phyloP scores from a whole-genome alignment of 2,888 invertebrate genomes.

The Catocala sponsa region DNA sequence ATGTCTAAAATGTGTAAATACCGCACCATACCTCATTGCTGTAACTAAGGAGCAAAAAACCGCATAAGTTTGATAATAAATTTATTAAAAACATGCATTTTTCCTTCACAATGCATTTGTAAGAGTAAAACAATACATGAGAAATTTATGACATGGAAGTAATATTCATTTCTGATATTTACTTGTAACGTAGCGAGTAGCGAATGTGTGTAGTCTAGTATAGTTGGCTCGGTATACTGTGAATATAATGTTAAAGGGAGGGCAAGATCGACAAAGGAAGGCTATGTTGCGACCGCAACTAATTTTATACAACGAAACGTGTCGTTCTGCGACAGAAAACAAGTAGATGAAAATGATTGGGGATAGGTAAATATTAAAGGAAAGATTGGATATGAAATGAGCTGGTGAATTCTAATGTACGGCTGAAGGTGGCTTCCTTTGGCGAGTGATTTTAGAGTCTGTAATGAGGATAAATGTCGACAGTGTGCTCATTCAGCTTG shows the following conservation, averaged over 20 bases:
- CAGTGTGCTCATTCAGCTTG: too few species aligned
- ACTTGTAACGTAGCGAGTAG: conserved; percentile 61
- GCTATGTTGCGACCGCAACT: conserved; percentile 37
- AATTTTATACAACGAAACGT: conserved; percentile 67
- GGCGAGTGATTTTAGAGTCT: too few species aligned
- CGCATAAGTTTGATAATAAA: conserved; percentile 18
- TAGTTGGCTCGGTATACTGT: conserved; percentile 58
- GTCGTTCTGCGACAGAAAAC: conserved; percentile 38
- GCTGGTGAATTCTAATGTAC: too few species aligned
- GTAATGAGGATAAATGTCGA: too few species aligned
- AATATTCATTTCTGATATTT: conserved; percentile 57
- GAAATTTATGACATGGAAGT: conserved; percentile 54
- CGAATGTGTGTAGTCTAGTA: conserved; percentile 60
- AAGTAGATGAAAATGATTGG: conserved; percentile 20
- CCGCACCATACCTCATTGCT: conserved; percentile 75
- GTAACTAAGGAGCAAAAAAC: conserved; percentile 50
- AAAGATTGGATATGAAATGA: background rate
- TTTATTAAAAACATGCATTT: conserved; percentile 14
- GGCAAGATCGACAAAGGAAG: conserved; percentile 28
- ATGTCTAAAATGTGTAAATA: conserved; percentile 49
- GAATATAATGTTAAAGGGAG: conserved; percentile 48
- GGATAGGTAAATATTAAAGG: conserved; percentile 16
- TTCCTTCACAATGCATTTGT: conserved; percentile 10
- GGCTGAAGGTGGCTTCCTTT: too few species aligned
- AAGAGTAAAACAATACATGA: background rate